Evolutionary conservation across 2,888 invertebrate species (phyloP).

Genomic region (Dorcus parallelipipedus): DNA sequence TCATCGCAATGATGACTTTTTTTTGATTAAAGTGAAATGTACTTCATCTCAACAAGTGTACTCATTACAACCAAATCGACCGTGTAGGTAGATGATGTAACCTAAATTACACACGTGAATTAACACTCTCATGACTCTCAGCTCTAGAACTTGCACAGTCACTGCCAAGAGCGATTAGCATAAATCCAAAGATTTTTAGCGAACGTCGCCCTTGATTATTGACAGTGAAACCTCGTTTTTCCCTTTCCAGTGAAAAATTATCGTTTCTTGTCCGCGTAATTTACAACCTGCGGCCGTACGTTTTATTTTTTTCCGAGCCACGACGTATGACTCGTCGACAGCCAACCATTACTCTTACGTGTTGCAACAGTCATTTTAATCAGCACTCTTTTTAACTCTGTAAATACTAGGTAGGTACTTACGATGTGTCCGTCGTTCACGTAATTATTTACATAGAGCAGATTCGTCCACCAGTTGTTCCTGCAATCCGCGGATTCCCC

Average conservation of each 20-base stretch:
- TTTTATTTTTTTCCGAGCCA: too few species aligned
- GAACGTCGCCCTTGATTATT: slow-evolving; percentile 9
- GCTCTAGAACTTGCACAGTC: background rate
- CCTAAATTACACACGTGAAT: background rate
- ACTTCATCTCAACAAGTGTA: too few species aligned
- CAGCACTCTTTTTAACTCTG: too few species aligned
- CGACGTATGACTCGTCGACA: too few species aligned
- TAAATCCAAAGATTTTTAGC: background rate
- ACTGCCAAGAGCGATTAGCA: slow-evolving; percentile 3
- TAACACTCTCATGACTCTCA: background rate
- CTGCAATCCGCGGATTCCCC: slow-evolving; percentile 54
- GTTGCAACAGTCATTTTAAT: too few species aligned
- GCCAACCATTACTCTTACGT: too few species aligned
- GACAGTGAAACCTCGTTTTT: slow-evolving; percentile 7
- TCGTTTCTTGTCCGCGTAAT: background rate
- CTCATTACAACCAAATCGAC: too few species aligned
- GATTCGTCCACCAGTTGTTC: slow-evolving; percentile 62
- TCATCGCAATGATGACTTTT: too few species aligned
- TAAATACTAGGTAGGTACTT: slow-evolving; percentile 31
- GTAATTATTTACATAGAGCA: slow-evolving; percentile 61
- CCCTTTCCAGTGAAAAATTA: background rate
- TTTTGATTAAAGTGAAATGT: too few species aligned
- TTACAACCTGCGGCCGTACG: too few species aligned
- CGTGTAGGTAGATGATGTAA: background rate
- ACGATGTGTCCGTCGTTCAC: slow-evolving; percentile 57